Base-by-base conservation (phyloP, 2,113 vertebrate genomes). In the Polypterus bichir region DNA sequence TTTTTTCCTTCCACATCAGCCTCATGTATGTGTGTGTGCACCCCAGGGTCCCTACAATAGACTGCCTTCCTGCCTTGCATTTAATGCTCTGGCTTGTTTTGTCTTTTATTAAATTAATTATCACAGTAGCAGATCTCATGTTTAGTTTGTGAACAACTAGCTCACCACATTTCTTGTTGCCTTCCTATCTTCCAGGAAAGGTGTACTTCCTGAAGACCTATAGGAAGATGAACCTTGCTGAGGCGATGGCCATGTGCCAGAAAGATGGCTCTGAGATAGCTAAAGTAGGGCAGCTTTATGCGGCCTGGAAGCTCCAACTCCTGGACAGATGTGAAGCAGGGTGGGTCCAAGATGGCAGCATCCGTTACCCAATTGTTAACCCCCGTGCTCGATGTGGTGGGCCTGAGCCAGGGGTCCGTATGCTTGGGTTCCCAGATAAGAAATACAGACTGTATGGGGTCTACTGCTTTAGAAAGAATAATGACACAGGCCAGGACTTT, bases 351-450 rank as follows among this genome's bases (percentile, higher is more conserved):
- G 94, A 97, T 4, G 91, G 89, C 64, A 94, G 92, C 70, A 85
- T 93, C 57, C 93, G 95, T 27, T 97, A 98, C 72, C 93, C 95
- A 69, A 95, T 97, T 11, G 91, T 97, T 64, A 96, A 93, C 64
- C 94, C 95, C 1, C 86, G 93, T 1, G 70, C 81, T 0, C 90
- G 91, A 68, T 97, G 94, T 1, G 94, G 94, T 0, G 93, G 92
- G n/a, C 64, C 68, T 2, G 79, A 91, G 59, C 90, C 94, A 0
- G 95, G 92, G 0, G 90, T 97, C 9, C 83, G 94, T 59, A 89
- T 86, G 79, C 79, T 97, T 2, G 93, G 95, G 64, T 98, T 96
- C 69, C 92, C 94, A 0, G 91, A 94, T 60, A 88, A 90, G 67
- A 87, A 93, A 53, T 92, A 90, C 56, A 88, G 89, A 3, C 86